These are phyloP conservation scores for Leucophenga varia DNA, from an alignment of 1,140 invertebrate species.

Conservation along the genomic window DNA sequence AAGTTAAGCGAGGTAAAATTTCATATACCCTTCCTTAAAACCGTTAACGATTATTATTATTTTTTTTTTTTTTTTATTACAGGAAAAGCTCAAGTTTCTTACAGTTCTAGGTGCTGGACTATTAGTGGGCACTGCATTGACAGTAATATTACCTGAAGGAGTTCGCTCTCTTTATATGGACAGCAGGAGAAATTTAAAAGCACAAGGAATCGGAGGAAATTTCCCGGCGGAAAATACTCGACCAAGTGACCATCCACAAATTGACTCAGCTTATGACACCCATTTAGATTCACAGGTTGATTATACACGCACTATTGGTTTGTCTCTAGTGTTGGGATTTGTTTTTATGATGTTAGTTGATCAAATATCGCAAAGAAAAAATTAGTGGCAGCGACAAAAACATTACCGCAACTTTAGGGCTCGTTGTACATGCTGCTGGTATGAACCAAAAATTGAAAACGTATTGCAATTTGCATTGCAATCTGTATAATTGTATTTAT, in stretches of 20 bases:
- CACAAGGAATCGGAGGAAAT: neutral
- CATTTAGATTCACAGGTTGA: slow-evolving; percentile 54
- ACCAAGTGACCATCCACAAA: neutral
- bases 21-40: slow-evolving; percentile 5
- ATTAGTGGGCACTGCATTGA: slow-evolving; percentile 94
- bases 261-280: too few species aligned
- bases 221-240: neutral
- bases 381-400: slow-evolving; percentile 67
- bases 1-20: slow-evolving; percentile 85
- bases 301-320: slow-evolving; percentile 64
- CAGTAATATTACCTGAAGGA: slow-evolving; percentile 98
- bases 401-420: slow-evolving; percentile 90
- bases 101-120: slow-evolving; percentile 95
- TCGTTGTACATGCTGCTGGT: slow-evolving; percentile 88
- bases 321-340: slow-evolving; percentile 73
- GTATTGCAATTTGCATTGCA: neutral
- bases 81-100: slow-evolving; percentile 92
- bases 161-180: slow-evolving; percentile 76
- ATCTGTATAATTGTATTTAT: neutral
- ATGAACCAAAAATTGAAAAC: neutral
- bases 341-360: slow-evolving; percentile 98
- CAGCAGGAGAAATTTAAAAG: neutral
- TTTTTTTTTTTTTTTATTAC: slow-evolving; percentile 41
- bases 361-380: slow-evolving; percentile 72
- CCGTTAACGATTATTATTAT: neutral